Evolutionary conservation across 23 tunicate genomes (phyloP).

Genomic region (Diplosoma virens): DNA sequence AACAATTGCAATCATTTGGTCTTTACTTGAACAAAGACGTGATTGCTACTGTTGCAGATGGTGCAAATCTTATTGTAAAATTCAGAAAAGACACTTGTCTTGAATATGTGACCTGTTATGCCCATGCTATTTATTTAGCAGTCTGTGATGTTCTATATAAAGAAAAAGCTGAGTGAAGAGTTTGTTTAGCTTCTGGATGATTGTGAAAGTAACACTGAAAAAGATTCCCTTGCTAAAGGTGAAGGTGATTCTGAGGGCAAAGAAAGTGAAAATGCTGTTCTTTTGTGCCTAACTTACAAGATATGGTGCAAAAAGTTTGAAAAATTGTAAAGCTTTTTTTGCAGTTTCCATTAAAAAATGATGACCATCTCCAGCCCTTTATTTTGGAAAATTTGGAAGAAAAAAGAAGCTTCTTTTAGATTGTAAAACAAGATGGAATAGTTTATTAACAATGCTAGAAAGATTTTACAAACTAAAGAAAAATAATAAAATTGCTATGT

Average conservation of each 20-base stretch:
- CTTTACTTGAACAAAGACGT: conserved; percentile 16
- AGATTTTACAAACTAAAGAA: too few relatives aligned
- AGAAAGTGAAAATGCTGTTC: background rate
- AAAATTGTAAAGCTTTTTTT: too few relatives aligned
- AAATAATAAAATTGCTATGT: conserved; percentile 10
- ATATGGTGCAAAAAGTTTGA: too few relatives aligned
- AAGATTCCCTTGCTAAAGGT: background rate
- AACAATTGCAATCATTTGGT: conserved; percentile 23
- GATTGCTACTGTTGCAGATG: conserved; percentile 22
- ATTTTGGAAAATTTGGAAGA: conserved; percentile 21
- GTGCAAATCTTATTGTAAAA: conserved; percentile 12
- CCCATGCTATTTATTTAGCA: too few relatives aligned
- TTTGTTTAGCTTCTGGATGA: too few relatives aligned
- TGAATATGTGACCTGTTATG: too few relatives aligned
- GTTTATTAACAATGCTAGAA: too few relatives aligned
- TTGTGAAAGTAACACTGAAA: conserved; percentile 4
- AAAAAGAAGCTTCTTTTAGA: conserved; percentile 23
- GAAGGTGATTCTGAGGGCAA: background rate
- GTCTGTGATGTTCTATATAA: too few relatives aligned
- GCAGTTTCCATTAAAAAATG: conserved; percentile 24
- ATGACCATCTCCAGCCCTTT: too few relatives aligned
- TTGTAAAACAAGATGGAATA: too few relatives aligned
- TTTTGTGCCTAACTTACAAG: conserved; percentile 2
- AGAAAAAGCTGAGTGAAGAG: too few relatives aligned
- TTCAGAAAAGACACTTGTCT: too few relatives aligned